These are phyloP conservation scores for Lepidostoma basale DNA, from an alignment of 1,140 invertebrate genomes.

Conservation along the genomic window DNA sequence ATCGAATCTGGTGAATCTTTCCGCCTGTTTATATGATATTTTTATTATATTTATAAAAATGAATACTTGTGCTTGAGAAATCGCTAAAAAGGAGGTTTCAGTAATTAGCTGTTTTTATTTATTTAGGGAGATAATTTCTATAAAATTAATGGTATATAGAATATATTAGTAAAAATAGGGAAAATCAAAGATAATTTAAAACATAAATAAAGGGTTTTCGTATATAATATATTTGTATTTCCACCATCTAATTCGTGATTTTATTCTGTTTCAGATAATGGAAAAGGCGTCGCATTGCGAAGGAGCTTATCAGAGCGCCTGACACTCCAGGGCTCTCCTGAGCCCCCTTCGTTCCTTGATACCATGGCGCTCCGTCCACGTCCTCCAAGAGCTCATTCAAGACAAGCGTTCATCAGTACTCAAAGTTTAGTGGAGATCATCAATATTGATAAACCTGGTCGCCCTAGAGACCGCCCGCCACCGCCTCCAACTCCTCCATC, in stretches of 20 bases:
- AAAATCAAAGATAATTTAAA: too few species aligned
- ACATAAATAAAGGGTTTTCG: too few species aligned
- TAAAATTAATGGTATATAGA: too few species aligned
- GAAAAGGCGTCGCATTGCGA: conserved; percentile 19
- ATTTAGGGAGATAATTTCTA: too few species aligned
- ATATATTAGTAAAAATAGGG: too few species aligned
- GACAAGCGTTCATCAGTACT: conserved; percentile 63
- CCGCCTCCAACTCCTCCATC: conserved; percentile 49
- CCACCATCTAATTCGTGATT: background rate
- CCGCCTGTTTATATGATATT: too few species aligned
- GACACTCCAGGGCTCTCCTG: conserved; percentile 56
- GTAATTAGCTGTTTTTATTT: too few species aligned
- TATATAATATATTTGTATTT: too few species aligned
- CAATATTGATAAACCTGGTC: conserved; percentile 46
- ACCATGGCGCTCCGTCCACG: conserved; percentile 79
- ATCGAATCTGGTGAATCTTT: too few species aligned
- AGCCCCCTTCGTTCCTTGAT: conserved; percentile 61
- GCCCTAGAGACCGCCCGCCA: conserved; percentile 53
- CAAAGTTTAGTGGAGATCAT: conserved; percentile 50
- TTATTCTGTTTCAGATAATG: conserved; percentile 29
- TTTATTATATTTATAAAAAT: too few species aligned
- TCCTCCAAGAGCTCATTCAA: conserved; percentile 63
- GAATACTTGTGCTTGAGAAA: too few species aligned
- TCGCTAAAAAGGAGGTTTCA: too few species aligned
- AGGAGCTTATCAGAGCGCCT: conserved; percentile 41